phyloP scores from a whole-genome alignment of 2,888 invertebrate genomes.

The Hypena proboscidalis region DNA sequence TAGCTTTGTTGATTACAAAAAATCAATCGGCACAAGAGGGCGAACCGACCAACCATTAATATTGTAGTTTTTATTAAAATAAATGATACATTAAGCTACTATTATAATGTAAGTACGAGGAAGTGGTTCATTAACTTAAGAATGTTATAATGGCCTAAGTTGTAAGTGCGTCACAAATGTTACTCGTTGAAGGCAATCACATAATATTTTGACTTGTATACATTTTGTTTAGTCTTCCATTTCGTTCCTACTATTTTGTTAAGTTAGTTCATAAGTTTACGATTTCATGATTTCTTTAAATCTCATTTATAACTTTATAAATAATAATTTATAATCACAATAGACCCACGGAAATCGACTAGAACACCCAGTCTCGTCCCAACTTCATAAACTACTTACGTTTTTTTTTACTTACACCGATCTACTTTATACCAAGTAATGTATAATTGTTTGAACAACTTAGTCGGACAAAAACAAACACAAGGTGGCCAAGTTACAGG shows the following conservation, averaged over 20 bases:
- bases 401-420: no score
- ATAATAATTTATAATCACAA: no score
- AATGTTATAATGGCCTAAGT: slow-evolving; percentile 11
- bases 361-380: no score
- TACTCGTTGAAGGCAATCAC: background rate
- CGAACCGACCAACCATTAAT: slow-evolving; percentile 13
- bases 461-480: no score
- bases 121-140: slow-evolving; percentile 31
- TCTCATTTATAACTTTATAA: no score
- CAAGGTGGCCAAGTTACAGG: no score
- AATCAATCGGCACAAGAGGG: slow-evolving; percentile 11
- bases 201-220: background rate
- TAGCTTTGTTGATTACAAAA: slow-evolving; percentile 7
- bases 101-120: slow-evolving; percentile 26
- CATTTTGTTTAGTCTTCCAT: slow-evolving; percentile 10
- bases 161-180: slow-evolving; percentile 5
- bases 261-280: no score
- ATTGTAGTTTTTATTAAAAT: slow-evolving; percentile 16
- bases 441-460: no score
- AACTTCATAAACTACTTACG: no score
- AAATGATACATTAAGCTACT: slow-evolving; percentile 23
- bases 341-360: no score
- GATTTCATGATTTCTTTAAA: no score
- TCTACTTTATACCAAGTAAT: no score
- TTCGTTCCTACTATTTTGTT: background rate